These are phyloP conservation scores for Heteromurus nitidus DNA, from an alignment of 2,888 invertebrate genomes.

Conservation along the genomic window DNA sequence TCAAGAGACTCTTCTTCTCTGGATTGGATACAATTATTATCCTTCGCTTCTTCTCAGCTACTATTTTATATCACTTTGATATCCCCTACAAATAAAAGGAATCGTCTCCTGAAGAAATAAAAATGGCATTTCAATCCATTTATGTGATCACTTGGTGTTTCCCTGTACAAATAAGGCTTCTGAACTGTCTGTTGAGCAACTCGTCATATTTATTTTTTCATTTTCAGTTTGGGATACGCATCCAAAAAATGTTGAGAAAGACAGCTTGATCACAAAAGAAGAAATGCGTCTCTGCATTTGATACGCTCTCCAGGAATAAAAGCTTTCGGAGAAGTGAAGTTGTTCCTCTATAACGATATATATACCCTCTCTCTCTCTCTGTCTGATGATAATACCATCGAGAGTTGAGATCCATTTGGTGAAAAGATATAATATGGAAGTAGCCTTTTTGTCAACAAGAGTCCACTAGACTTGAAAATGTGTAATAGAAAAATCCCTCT, in stretches of 20 bases:
- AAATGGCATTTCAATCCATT: slow-evolving; percentile 62
- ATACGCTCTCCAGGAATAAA: slow-evolving; percentile 8
- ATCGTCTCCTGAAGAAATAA: slow-evolving; percentile 25
- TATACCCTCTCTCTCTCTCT: no score
- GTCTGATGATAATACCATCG: no score
- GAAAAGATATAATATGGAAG: slow-evolving; percentile 17
- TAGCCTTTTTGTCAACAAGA: slow-evolving; percentile 57
- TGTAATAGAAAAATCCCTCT: slow-evolving; percentile 30
- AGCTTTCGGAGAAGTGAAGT: not conserved
- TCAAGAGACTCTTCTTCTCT: slow-evolving; percentile 20
- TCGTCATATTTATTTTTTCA: slow-evolving; percentile 7
- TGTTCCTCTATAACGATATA: no score
- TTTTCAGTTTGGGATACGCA: slow-evolving; percentile 11
- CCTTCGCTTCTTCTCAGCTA: not conserved
- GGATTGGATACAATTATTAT: not conserved
- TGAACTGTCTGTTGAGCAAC: slow-evolving; percentile 39
- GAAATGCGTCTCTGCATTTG: slow-evolving; percentile 8
- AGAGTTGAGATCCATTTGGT: not conserved
- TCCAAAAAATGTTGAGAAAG: not conserved
- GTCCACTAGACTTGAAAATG: slow-evolving; percentile 54
- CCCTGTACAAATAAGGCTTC: slow-evolving; percentile 63
- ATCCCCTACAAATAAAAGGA: no score
- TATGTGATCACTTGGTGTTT: slow-evolving; percentile 44
- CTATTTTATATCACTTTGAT: slow-evolving; percentile 6
- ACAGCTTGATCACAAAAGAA: not conserved